These are phyloP conservation scores for Elmis aenea DNA, from an alignment of 2,888 invertebrate genomes.

Conservation along the genomic window DNA sequence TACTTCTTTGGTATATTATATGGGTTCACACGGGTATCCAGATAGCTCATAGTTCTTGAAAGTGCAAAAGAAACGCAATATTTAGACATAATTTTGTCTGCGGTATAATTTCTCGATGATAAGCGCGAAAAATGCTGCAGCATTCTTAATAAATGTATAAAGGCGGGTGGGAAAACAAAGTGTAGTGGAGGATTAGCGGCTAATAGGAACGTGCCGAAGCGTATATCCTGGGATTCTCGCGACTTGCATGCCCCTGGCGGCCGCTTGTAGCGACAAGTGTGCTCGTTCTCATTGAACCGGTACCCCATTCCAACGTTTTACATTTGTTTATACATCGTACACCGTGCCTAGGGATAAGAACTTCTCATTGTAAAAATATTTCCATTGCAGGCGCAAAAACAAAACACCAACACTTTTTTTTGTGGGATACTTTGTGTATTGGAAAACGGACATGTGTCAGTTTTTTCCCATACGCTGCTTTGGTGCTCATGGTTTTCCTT, in stretches of 20 bases:
- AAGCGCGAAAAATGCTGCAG: background rate
- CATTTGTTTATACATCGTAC: conserved; percentile 27
- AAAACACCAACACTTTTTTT: too few relatives aligned
- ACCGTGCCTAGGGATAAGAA: conserved; percentile 9
- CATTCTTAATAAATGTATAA: conserved; percentile 20
- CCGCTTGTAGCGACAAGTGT: conserved; percentile 37
- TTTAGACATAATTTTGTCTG: too few relatives aligned
- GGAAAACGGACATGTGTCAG: too few relatives aligned
- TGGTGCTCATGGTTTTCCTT: too few relatives aligned
- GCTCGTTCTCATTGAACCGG: conserved; percentile 28
- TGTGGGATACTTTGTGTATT: too few relatives aligned
- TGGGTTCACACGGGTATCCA: too few relatives aligned
- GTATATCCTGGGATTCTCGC: conserved; percentile 40
- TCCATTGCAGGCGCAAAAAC: conserved; percentile 4
- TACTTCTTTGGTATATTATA: too few relatives aligned
- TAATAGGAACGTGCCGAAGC: conserved; percentile 44
- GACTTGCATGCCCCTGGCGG: conserved; percentile 37
- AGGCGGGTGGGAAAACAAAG: conserved; percentile 29
- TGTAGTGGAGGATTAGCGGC: conserved; percentile 36
- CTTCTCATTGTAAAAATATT: conserved; percentile 11
- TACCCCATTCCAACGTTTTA: conserved; percentile 13
- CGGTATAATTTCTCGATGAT: background rate
- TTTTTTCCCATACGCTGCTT: too few relatives aligned
- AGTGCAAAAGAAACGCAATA: too few relatives aligned
- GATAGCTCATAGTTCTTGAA: too few relatives aligned